Base-by-base conservation (phyloP, 2,797 vertebrate genomes). In the Echeneis naucrates region DNA sequence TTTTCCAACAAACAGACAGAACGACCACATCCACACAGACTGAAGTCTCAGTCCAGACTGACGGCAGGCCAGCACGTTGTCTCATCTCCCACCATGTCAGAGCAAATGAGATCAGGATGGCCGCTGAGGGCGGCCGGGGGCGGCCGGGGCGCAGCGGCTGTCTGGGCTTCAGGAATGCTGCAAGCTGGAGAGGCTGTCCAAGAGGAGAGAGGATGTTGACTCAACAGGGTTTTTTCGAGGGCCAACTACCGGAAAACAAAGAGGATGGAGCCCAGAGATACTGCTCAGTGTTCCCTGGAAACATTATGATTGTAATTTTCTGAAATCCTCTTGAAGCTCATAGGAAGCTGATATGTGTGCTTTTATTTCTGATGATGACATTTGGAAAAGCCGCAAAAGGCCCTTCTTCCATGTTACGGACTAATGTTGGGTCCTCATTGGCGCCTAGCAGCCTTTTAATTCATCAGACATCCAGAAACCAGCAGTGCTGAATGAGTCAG, bases 171-270 rank as follows among this genome's bases (percentile, higher is more conserved):
- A 86, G 82, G 80, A 89, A 84, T 67, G 65, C 81, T 90, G 81
- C 68, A 32, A 67, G 72, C 75, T 78, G 57, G 13, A 27, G 48
- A 85, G 87, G 88, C 87, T 91, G 86, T 87, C 73, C 70, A 68
- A 68, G 59, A 81, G 70, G 64, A 60, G 80, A 87, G 74, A 90
- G 92, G 93, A 94, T 88, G 92, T 92, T 92, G 92, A 94, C 87
- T 93, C 92, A 93, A 84, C 63, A 48, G 76, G 56, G 0, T 12
- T 66, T 57, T 70, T 81, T 48, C 75, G 73, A 83, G 71, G 88
- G 60, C 66, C 35, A 52, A 50, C 77, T 83, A 70, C 84, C 77
- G 81, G 89, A 89, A 89, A 83, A 83, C 54, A 62, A 62, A 75
- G 65, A 87, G 84, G 40, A 82, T 67, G 82, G 82, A 83, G 77